phyloP scores from a whole-genome alignment of 2,113 vertebrate genomes.

The Muntiacus reevesi region DNA sequence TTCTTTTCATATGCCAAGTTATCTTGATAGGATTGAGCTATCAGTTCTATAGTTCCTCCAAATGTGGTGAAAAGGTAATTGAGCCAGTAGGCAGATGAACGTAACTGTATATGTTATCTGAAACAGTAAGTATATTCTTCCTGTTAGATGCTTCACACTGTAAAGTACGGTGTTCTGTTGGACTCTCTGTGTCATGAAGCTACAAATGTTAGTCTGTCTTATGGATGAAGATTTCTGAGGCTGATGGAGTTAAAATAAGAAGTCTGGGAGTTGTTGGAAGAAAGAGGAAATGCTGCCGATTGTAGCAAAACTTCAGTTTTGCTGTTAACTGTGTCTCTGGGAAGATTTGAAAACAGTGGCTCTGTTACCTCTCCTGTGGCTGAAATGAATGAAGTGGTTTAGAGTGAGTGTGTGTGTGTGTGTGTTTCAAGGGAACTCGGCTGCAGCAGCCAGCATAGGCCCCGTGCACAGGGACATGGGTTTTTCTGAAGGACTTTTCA shows the following conservation, averaged over 20 bases:
- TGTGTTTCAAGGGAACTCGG: not conserved
- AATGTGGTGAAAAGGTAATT: not conserved
- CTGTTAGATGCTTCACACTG: not conserved
- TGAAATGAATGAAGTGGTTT: not conserved
- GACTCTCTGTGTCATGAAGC: rapidly evolving
- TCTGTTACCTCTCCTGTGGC: not conserved
- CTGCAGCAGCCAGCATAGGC: not conserved
- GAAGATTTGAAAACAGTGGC: not conserved
- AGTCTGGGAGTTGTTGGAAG: not conserved
- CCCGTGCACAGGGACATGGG: not conserved
- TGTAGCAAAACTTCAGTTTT: too few species aligned
- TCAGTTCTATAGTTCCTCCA: not conserved
- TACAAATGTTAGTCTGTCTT: not conserved
- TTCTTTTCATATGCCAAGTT: not conserved
- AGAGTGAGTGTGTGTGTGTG: not conserved
- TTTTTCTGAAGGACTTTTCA: not conserved
- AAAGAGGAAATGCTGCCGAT: not conserved
- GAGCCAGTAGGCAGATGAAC: not conserved
- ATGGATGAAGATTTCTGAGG: not conserved
- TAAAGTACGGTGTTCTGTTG: rapidly evolving
- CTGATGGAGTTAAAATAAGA: not conserved
- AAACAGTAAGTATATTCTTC: rapidly evolving
- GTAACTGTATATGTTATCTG: not conserved
- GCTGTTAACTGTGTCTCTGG: not conserved
- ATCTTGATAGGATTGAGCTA: not conserved